Base-by-base conservation (phyloP, 2,797 vertebrate genomes). In the Molossus alvarezi region DNA sequence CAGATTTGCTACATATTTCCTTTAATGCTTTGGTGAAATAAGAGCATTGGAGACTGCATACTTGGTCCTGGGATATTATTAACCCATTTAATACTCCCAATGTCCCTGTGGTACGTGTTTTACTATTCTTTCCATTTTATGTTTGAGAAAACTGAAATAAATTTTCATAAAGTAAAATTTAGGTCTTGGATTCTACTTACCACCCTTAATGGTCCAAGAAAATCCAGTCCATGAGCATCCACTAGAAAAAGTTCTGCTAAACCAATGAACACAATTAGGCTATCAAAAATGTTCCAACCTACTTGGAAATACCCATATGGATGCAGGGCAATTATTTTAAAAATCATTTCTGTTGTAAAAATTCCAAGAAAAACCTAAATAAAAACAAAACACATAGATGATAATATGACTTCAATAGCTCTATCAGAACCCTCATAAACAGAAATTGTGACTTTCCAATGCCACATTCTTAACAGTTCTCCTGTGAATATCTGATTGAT, bases 251-350 rank as follows among this genome's bases (percentile, higher is more conserved):
- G 94, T 89, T 99, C 99, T 90, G 98, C 88, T 94, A 99, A 98
- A 97, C 99, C 99, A 83, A 98, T 97, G 88, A 97, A 98, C 83
- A 99, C 99, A 95, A 99, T 99, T 90, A 99, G 80, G 77, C 98
- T 98, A 97, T 99, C 99, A 97, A 99, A 99, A 97, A 99, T 99
- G 95, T 99, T 99, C 99, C 99, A 99, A 13, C 98, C 98, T 96
- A 98, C 97, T 98, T 99, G 99, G 95, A 99, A 99, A 98, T 99
- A 99, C 91, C 97, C 97, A 97, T 99, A 99, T 14, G 99, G 99
- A 85, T 99, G 98, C 98, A 99, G 60, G 33, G 99, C 99, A 90
- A 99, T 98, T 94, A 99, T 98, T 98, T 99, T 99, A 21, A 99
- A 98, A 95, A 99, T 98, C 99, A 99, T 99, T 98, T 99, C 99